Conservation (phyloP, 2,888 invertebrate species). For the Muscina levida region DNA sequence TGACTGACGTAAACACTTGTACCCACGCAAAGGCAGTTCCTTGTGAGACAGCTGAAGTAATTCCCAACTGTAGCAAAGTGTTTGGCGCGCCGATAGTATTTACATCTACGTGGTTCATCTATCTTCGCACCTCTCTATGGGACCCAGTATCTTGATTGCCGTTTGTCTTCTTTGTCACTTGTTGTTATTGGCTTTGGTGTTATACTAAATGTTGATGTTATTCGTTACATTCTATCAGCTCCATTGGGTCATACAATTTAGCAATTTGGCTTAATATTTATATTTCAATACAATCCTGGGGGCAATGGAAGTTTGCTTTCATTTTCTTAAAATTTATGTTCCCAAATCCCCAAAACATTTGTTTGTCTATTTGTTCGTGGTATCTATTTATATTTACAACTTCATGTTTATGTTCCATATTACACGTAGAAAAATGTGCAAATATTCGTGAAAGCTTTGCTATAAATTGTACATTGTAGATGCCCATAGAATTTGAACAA, state of each 20-base stretch:
- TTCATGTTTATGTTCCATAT: too few species aligned
- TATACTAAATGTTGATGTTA: not conserved
- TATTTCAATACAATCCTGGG: conserved; percentile 15
- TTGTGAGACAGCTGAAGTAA: not conserved
- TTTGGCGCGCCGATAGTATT: not conserved
- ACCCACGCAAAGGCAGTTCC: too few species aligned
- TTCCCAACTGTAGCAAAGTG: conserved; percentile 1
- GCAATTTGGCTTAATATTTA: conserved; percentile 44
- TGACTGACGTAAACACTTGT: too few species aligned
- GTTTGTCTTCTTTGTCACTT: conserved; percentile 33
- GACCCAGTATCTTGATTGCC: not conserved
- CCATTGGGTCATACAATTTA: conserved; percentile 43
- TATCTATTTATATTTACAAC: not conserved
- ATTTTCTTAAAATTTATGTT: conserved; percentile 42
- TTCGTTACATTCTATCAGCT: conserved; percentile 4
- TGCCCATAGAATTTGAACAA: too few species aligned
- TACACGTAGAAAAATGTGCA: too few species aligned
- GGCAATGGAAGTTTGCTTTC: conserved; percentile 31
- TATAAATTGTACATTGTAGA: too few species aligned
- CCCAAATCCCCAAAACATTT: conserved; percentile 40
- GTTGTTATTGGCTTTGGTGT: not conserved
- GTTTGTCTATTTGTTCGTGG: conserved; percentile 14
- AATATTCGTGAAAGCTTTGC: too few species aligned
- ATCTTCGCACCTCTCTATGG: conserved; percentile 27
- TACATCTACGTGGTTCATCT: too few species aligned